Evolutionary conservation across 92 coral and sea anemone species (phyloP).

Genomic region (Epizoanthus ramosus): DNA sequence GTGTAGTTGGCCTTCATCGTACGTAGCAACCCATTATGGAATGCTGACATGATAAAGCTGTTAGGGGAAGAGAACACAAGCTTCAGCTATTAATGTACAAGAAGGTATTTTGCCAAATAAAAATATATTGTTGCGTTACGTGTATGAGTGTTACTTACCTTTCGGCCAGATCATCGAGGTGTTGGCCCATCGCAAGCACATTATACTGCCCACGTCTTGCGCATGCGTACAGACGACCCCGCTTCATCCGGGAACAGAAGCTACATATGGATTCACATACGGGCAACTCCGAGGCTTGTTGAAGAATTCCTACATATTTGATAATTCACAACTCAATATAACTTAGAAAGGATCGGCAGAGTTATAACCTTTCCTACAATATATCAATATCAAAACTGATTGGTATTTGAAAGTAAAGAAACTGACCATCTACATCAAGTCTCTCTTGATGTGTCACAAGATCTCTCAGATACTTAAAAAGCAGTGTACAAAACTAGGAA

Average conservation of each 20-base stretch:
- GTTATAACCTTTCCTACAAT: no score
- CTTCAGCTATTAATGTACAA: neutral
- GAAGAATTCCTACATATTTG: conserved; percentile 71
- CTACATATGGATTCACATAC: conserved; percentile 98
- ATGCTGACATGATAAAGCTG: conserved; percentile 97
- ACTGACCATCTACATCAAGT: no score
- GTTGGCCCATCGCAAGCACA: conserved; percentile 98
- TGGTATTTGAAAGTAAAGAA: no score
- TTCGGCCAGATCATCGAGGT: conserved; percentile 96
- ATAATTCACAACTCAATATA: neutral
- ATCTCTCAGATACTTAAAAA: no score
- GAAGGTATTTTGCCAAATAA: no score
- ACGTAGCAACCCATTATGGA: conserved; percentile 94
- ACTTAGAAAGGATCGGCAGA: no score
- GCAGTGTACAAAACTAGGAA: no score
- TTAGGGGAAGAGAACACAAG: conserved; percentile 8
- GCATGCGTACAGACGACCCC: conserved; percentile 99
- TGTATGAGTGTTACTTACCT: conserved; percentile 55
- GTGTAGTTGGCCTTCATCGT: conserved; percentile 99
- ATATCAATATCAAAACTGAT: no score
- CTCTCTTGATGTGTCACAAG: no score
- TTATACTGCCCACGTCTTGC: conserved; percentile 96
- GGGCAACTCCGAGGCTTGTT: conserved; percentile 89
- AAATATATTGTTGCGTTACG: no score
- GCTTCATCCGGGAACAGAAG: conserved; percentile 99